Evolutionary conservation across 2,888 invertebrate genomes (phyloP), one percentile per base, ranked within the genome.

Genomic region (Lithophane socia): DNA sequence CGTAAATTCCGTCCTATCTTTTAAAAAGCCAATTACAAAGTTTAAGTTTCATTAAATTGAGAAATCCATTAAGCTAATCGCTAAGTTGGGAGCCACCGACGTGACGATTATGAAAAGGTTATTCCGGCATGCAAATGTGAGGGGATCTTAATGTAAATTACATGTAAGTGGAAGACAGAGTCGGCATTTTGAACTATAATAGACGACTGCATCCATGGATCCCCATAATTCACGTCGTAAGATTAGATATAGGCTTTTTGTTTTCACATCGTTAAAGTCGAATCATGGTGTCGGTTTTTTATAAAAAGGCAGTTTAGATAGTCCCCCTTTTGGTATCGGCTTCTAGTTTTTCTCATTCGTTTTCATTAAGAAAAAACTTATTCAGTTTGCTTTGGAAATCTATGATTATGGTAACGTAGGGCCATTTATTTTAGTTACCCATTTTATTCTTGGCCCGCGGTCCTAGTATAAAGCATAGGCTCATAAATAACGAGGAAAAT

Each of bases 401-500:
- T 93, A 94, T 94, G 95, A 95, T 95, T 94, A 94, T 94, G 94
- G 94, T 93, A 94, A 94, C 94, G 92, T 92, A 91, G 87, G 92
- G 91, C 93, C 93, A 95, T 96, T 94, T 92, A 95, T 96, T 96
- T 96, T 94, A 95, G 96, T 95, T 96, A 95, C 94, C 94, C 94
- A 94, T 95, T 96, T 96, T 94, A 96, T 95, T 96, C 95, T 94
- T 94, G 94, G 95, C 94, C 93, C 93, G 94, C 92, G 95, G 95
- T 96, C 94, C 94, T 94, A 93, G 94, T 95, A 94, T 95, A 96
- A 95, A 94, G 95, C 96, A 96, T 95, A 94, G 96, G 94, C 94
- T 92, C 96, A 96, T 96, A 96, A 96, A 96, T 96, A 96, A 96
- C 95, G 89, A 89, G 94, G 95, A 94, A 96, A 96, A 96, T 96